Evolutionary conservation across 2,888 invertebrate genomes (phyloP).

Genomic region (Biston betularia): DNA sequence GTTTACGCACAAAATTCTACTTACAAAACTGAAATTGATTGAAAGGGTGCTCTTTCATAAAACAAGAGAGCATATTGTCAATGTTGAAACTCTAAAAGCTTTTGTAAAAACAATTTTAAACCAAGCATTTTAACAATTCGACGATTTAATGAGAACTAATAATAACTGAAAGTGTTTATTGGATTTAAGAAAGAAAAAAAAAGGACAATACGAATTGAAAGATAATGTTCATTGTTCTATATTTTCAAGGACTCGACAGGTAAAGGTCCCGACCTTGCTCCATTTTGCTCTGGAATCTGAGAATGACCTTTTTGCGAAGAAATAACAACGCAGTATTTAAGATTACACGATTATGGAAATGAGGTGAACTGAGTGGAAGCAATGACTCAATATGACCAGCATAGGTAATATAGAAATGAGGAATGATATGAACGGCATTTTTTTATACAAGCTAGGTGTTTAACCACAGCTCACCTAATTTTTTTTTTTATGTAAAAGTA

Average conservation of each 20-base stretch:
- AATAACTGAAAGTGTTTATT: background rate
- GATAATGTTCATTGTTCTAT: conserved; percentile 21
- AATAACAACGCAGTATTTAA: conserved; percentile 9
- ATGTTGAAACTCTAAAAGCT: conserved; percentile 8
- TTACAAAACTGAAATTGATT: conserved; percentile 1
- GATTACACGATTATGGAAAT: background rate
- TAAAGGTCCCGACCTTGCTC: conserved; percentile 51
- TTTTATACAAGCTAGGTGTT: too few relatives aligned
- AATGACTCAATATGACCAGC: background rate
- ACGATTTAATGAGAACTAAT: background rate
- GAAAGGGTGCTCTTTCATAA: conserved; percentile 4
- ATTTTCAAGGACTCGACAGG: conserved; percentile 48
- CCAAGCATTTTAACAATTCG: conserved; percentile 6
- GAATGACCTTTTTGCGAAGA: conserved; percentile 21
- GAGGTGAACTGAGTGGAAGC: background rate
- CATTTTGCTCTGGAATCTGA: conserved; percentile 39
- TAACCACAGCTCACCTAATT: too few relatives aligned
- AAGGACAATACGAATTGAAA: conserved; percentile 10
- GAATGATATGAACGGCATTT: background rate
- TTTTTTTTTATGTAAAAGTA: too few relatives aligned
- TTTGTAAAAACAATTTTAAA: conserved; percentile 8
- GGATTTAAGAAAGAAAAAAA: background rate
- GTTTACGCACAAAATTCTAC: background rate
- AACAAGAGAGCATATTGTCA: conserved; percentile 10
- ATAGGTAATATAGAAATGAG: background rate